These are phyloP conservation scores for Scaptomyza graminum DNA, from an alignment of 1,140 invertebrate genomes.

Conservation along the genomic window DNA sequence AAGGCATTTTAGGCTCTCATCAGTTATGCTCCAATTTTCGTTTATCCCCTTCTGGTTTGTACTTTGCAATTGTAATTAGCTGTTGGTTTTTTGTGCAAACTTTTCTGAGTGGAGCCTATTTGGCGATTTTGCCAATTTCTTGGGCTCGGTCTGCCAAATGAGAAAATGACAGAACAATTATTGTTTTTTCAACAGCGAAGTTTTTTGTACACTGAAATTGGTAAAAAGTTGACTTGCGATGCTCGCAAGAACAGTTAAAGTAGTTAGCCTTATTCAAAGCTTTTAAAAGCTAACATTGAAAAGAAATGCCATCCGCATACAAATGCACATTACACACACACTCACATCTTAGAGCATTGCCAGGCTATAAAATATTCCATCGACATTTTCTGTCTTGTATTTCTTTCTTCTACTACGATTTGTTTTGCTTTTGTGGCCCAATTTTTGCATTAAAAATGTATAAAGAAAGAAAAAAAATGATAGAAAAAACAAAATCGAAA, in stretches of 20 bases:
- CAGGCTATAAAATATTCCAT: conserved; percentile 16
- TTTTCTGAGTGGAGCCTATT: conserved; percentile 14
- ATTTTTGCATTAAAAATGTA: conserved; percentile 43
- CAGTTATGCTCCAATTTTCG: conserved; percentile 59
- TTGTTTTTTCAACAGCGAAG: not conserved
- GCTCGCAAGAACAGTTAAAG: not conserved
- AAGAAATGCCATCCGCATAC: not conserved
- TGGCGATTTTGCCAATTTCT: conserved; percentile 30
- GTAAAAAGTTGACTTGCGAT: not conserved
- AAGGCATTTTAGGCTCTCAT: conserved; percentile 38
- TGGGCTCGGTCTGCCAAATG: conserved; percentile 17
- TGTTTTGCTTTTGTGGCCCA: conserved; percentile 43
- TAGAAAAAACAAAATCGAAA: conserved; percentile 8
- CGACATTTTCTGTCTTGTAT: conserved; percentile 10
- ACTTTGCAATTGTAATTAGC: conserved; percentile 31
- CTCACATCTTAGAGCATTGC: not conserved
- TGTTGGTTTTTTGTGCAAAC: conserved; percentile 14
- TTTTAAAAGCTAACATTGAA: not conserved
- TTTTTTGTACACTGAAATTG: conserved; percentile 3
- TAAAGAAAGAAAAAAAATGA: conserved; percentile 18
- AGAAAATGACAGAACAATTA: conserved; percentile 9
- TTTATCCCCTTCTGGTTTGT: not conserved
- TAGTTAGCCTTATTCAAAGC: not conserved
- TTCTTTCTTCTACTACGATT: conserved; percentile 18
- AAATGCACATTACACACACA: not conserved